Percentiles rank a stretch among this genome's conserved stretches.
These are phyloP conservation scores for Orcinus orca DNA, from an alignment of 2,113 vertebrate species.

Conservation along the genomic window DNA sequence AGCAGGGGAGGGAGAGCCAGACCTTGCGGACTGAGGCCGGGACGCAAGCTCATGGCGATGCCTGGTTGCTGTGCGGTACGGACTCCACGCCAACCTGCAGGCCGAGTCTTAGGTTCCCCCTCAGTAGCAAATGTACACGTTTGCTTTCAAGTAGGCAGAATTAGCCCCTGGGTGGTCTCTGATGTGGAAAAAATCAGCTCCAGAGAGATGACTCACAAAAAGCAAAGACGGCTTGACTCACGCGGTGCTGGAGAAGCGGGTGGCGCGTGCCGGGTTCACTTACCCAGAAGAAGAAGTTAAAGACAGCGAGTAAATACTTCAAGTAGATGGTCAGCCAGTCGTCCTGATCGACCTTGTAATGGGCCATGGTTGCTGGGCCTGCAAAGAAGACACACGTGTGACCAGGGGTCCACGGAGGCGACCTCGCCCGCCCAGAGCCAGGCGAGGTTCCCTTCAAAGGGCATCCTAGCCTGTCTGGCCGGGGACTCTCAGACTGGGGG, in stretches of 20 bases:
- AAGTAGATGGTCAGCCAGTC: slow-evolving; percentile 88
- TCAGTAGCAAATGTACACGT: background rate
- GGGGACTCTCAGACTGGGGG: background rate
- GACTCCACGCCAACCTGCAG: background rate
- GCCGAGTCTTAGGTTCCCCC: background rate
- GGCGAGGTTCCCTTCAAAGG: background rate
- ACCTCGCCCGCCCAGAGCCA: background rate
- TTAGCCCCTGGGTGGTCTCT: slow-evolving; percentile 4
- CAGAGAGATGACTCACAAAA: background rate
- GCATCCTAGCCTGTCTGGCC: background rate
- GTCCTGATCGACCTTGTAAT: slow-evolving; percentile 83
- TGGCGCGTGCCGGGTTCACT: slow-evolving; percentile 60
- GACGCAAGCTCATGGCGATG: background rate
- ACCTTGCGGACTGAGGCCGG: background rate
- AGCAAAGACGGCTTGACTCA: background rate
- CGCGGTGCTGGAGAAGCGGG: background rate
- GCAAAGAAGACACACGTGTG: background rate
- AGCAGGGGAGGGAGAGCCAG: background rate
- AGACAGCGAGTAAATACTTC: slow-evolving; percentile 91
- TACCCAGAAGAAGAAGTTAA: slow-evolving; percentile 94
- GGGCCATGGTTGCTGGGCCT: slow-evolving; percentile 80
- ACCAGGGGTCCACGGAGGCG: accelerated
- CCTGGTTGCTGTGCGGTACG: accelerated
- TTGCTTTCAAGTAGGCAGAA: background rate
- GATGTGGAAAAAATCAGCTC: background rate